These are phyloP conservation scores for Perdita meconis DNA, from an alignment of 2,888 invertebrate species.

Conservation along the genomic window DNA sequence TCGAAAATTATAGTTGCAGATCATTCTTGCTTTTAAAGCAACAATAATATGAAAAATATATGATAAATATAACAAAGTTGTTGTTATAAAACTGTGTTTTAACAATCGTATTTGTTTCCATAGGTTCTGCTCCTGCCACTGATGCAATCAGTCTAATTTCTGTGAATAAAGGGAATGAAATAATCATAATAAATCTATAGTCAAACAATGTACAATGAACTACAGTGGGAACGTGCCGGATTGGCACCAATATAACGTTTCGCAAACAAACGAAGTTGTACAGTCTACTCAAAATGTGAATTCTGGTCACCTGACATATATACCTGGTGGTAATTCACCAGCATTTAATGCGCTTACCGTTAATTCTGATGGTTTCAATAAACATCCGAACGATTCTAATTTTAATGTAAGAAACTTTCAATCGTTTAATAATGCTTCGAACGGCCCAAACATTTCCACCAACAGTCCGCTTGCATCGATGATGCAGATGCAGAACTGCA, in stretches of 20 bases:
- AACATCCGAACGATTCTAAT: conserved; percentile 73
- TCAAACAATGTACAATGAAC: conserved; percentile 83
- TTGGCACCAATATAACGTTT: conserved; percentile 82
- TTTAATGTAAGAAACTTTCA: conserved; percentile 71
- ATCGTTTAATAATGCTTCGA: conserved; percentile 59
- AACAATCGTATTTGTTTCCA: conserved; percentile 12
- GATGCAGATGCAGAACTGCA: conserved; percentile 77
- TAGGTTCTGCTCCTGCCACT: conserved; percentile 58
- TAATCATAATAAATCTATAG: conserved; percentile 46
- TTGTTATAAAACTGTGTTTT: background rate
- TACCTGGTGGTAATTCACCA: conserved; percentile 74
- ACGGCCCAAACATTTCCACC: conserved; percentile 59
- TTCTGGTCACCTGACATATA: conserved; percentile 74
- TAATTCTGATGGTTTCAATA: conserved; percentile 71
- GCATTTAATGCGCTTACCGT: conserved; percentile 73
- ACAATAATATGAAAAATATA: background rate
- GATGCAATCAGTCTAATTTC: conserved; percentile 23
- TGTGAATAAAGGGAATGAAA: conserved; percentile 39
- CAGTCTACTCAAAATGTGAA: conserved; percentile 75
- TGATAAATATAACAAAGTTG: background rate
- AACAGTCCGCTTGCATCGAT: conserved; percentile 70
- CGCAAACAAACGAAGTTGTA: conserved; percentile 75
- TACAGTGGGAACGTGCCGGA: conserved; percentile 82
- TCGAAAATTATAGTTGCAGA: too few relatives aligned
- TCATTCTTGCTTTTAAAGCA: too few relatives aligned